Conservation (phyloP, 1,140 invertebrate species). For the Lordiphosa clarofinis region DNA sequence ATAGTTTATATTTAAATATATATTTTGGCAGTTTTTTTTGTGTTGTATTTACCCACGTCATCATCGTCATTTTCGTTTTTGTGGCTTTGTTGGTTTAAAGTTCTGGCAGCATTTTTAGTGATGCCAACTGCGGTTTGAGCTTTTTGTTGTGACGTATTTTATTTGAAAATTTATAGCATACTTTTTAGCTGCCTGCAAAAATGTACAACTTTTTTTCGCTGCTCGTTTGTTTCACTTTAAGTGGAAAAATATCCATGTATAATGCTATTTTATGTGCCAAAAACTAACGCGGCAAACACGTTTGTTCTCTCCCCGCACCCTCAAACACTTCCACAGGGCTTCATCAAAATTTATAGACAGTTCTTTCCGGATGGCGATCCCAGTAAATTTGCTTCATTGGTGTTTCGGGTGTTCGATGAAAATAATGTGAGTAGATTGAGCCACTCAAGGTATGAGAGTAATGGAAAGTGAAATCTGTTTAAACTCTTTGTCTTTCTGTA, state of each 20-base stretch:
- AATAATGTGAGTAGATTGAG: conserved; percentile 91
- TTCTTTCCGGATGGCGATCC: conserved; percentile 99
- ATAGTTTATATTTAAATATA: conserved; percentile 30
- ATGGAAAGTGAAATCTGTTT: neutral
- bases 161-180: conserved; percentile 13
- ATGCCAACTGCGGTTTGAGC: conserved; percentile 20
- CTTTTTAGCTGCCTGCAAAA: conserved; percentile 9
- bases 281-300: conserved; percentile 11
- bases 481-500: neutral
- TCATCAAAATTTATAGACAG: conserved; percentile 99
- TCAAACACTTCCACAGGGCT: conserved; percentile 86
- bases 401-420: conserved; percentile 99
- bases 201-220: neutral
- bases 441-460: neutral
- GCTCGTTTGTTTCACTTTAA: conserved; percentile 44
- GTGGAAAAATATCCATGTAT: conserved; percentile 20
- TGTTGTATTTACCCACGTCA: conserved; percentile 18
- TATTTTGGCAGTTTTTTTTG: neutral
- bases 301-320: conserved; percentile 1
- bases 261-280: conserved; percentile 50
- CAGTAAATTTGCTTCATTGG: conserved; percentile 97
- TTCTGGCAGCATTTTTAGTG: neutral
- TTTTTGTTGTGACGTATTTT: conserved; percentile 1
- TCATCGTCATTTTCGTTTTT: neutral
- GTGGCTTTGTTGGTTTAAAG: conserved; percentile 9